Base-by-base conservation (phyloP, 2,888 invertebrate genomes). In the Sesia bembeciformis region DNA sequence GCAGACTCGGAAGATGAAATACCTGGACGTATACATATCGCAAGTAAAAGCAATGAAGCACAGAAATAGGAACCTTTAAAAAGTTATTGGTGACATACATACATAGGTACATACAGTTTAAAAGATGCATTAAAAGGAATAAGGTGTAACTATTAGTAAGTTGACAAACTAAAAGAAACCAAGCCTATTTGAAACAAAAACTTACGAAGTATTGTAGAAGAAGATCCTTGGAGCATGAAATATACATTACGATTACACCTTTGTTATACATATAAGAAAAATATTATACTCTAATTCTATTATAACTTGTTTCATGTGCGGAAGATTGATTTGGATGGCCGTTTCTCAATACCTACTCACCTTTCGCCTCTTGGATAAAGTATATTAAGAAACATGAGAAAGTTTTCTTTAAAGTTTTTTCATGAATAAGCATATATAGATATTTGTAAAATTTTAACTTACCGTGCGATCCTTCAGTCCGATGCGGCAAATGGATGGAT, bases 171-270 rank as follows among this genome's bases (percentile, higher is more conserved):
- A 23, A 23, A 23, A 23, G 23, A 23, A 2, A 23, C 23, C 23
- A 23, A 23, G 23, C 23, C 23, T 23, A 23, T 23, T 23, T 23
- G 23, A 38, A 50, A 50, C 8, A 52, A 49, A 51, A 52, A 76
- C 87, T 83, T 71, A 89, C 89, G 82, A 82, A 62, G 64, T 86
- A 76, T 59, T 72, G 70, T 65, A 73, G 74, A 60, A 76, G 64
- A 39, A 91, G 79, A 70, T 92, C 92, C 92, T 92, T 75, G 59
- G 57, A 55, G 74, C 71, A 71, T 73, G 68, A 67, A 76, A 77
- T 70, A 70, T 53, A 59, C 54, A 61, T 58, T 65, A 58, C 62
- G 58, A 63, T 66, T 58, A 58, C 42, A 39, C 46, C 1, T 3
- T 23, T 23, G 23, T 23, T 23, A 23, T 23, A 41, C 5, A 8